Evolutionary conservation across 2,113 vertebrate genomes (phyloP).

Genomic region (Cyanoderma ruficeps): DNA sequence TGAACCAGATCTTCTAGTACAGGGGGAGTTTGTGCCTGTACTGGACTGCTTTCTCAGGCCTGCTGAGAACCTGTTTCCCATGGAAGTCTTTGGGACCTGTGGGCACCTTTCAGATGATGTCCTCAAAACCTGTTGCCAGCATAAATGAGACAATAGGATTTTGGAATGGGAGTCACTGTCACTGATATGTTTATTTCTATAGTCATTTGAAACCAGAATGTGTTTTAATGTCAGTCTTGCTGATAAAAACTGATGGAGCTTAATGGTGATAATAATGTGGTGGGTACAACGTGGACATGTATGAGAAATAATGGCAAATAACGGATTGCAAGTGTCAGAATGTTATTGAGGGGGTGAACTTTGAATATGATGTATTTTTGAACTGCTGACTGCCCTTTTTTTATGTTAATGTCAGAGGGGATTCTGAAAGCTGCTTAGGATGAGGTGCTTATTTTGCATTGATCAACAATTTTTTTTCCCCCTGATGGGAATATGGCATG

Average conservation of each 20-base stretch:
- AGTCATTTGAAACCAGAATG: not conserved
- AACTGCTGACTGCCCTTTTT: not conserved
- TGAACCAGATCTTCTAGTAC: not conserved
- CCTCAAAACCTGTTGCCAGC: not conserved
- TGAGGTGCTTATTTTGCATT: not conserved
- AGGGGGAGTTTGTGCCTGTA: not conserved
- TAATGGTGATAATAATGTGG: not conserved
- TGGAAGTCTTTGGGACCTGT: not conserved
- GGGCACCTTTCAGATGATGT: not conserved
- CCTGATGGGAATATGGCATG: fast-evolving
- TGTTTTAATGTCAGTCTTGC: not conserved
- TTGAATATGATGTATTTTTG: not conserved
- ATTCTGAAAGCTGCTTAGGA: not conserved
- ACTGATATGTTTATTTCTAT: not conserved
- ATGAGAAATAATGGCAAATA: not conserved
- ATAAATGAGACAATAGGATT: not conserved
- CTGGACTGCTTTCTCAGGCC: not conserved
- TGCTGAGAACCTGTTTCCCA: not conserved
- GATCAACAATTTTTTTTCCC: not conserved
- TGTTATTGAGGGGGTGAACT: not conserved
- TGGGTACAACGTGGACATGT: fast-evolving
- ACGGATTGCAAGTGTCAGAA: not conserved
- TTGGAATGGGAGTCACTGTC: not conserved
- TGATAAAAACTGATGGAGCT: not conserved
- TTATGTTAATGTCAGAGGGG: not conserved